phyloP scores from a whole-genome alignment of 2,888 invertebrate species.

The Rambutsinella grinnellia region DNA sequence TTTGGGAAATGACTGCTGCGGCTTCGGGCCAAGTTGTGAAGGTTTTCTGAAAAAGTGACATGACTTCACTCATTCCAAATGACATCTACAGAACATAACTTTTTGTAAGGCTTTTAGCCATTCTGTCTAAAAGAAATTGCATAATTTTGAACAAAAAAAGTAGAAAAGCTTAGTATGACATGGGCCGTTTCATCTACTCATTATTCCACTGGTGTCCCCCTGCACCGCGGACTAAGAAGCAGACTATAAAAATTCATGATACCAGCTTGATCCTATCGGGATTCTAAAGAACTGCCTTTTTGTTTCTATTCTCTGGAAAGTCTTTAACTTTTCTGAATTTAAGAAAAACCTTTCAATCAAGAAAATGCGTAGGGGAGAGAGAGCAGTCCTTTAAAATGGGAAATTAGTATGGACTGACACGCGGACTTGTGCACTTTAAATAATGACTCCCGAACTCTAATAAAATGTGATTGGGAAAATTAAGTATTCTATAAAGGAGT shows the following conservation, averaged over 20 bases:
- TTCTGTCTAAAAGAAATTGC: too few relatives aligned
- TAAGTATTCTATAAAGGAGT: background rate
- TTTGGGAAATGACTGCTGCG: too few relatives aligned
- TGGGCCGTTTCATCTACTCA: too few relatives aligned
- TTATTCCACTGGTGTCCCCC: conserved; percentile 26
- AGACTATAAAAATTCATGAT: conserved; percentile 39
- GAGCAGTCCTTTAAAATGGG: background rate
- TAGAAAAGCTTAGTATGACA: too few relatives aligned
- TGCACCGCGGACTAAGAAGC: background rate
- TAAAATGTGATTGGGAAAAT: background rate
- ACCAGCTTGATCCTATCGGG: background rate
- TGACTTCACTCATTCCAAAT: too few relatives aligned
- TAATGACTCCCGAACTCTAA: background rate
- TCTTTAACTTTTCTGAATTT: too few relatives aligned
- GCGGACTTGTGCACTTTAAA: background rate
- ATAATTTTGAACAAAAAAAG: too few relatives aligned
- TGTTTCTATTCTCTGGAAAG: background rate
- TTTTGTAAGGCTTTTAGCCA: too few relatives aligned
- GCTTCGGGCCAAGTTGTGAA: too few relatives aligned
- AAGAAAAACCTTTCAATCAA: background rate
- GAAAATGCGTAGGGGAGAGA: background rate
- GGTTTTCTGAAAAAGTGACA: too few relatives aligned
- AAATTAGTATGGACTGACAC: background rate
- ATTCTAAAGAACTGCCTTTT: too few relatives aligned
- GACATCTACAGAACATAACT: too few relatives aligned